Evolutionary conservation across 2,888 invertebrate species (phyloP), one percentile per base, ranked within the genome.

Genomic region (Lomographa bimaculata): DNA sequence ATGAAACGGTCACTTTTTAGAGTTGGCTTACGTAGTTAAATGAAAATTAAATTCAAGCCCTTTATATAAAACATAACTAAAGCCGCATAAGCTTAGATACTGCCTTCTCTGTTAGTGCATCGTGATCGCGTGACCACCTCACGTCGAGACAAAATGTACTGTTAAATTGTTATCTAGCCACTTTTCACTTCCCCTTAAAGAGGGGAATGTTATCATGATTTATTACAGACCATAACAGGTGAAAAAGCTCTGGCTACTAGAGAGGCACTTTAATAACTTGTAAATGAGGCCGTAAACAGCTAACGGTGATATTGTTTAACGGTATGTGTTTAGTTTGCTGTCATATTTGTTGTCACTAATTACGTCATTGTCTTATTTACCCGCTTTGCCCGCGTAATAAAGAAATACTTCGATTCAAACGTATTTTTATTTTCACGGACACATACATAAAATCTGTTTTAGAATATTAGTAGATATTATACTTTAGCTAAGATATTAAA

Each of bases 131-230:
- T 79, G 79, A 76, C 74, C 60, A 43, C 50, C 46, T 53, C 49
- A 37, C 50, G 45, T 48, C 50, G 32, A 51, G 52, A 57, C 52
- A 54, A 52, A 64, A 61, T 65, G 66, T 71, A 62, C 64, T 60
- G 64, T 70, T 71, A 71, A 75, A 77, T 70, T 66, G 72, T 75
- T 78, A 79, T 74, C 75, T 73, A 70, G 65, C 63, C 75, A 73
- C 69, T 74, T 71, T 72, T 66, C 66, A 62, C 64, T 57, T 61
- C 57, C 60, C 59, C 59, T 44, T 52, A 52, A 62, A 54, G 56
- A 54, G 54, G 42, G 42, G 30, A 30, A 42, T 54, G 64, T 69
- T 73, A 71, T 78, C 71, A 69, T 79, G 73, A 79, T 79, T 74
- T 78, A 79, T 71, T 56, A 47, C 51, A 32, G 41, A 50, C 55